phyloP scores from a whole-genome alignment of 1,140 invertebrate species.

The Trichonephila clavata region DNA sequence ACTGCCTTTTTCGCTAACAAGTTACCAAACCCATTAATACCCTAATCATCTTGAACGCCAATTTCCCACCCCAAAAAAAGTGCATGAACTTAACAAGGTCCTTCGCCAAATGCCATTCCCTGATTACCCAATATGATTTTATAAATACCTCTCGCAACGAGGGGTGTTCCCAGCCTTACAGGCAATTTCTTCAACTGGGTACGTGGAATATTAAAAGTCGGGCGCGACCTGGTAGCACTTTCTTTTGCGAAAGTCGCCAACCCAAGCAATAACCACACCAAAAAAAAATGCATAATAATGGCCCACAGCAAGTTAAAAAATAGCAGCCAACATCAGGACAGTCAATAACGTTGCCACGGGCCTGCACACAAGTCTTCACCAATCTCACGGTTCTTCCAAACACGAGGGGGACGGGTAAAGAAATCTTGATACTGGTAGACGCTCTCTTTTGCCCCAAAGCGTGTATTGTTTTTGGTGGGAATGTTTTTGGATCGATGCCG shows the following conservation, averaged over 20 bases:
- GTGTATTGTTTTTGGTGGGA: conserved; percentile 61
- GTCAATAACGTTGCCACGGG: conserved; percentile 38
- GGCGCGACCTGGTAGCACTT: conserved; percentile 5
- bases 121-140: conserved; percentile 22
- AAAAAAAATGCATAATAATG: background rate
- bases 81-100: background rate
- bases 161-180: background rate
- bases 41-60: background rate
- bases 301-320: background rate
- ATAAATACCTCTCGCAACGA: background rate
- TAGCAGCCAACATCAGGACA: background rate
- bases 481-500: conserved; percentile 34
- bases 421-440: conserved; percentile 23
- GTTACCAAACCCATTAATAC: background rate
- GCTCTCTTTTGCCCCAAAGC: conserved; percentile 46
- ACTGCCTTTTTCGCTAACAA: background rate
- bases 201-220: background rate
- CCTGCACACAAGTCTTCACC: background rate
- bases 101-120: background rate
- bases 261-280: background rate
- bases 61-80: background rate
- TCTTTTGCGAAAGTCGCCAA: background rate
- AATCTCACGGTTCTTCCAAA: conserved; percentile 27
- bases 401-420: background rate
- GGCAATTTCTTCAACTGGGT: background rate